Evolutionary conservation across 2,113 vertebrate genomes (phyloP), one percentile per base, ranked within the genome.

Genomic region (Hypomesus transpacificus): DNA sequence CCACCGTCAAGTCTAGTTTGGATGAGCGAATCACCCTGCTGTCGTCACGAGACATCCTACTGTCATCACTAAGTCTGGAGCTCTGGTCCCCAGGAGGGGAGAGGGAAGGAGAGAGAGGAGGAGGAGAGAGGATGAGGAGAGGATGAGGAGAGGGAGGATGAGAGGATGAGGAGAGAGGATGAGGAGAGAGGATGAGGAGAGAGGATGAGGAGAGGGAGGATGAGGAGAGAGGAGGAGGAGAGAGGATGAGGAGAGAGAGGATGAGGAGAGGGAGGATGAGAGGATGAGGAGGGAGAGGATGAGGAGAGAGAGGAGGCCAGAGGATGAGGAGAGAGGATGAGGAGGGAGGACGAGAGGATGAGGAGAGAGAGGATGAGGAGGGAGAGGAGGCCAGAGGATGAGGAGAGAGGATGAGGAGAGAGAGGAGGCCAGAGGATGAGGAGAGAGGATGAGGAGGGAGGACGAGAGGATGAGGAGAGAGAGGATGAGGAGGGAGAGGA

Each of bases 21-120:
- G 88, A 85, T 39, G 81, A 82, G 46, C 76, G 80, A 26, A 82
- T 85, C n/a, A 18, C 66, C 61, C 77, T 64, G 76, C 78, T 84
- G 66, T 90, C 87, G 34, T 89, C 88, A 53, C 77, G 79, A 20
- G 83, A 86, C 20, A 17, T 58, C 66, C 75, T 66, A 76, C 80
- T 84, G 67, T 90, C 87, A 52, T 89, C 89, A 56, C 90, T 86
- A 77, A 86, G 82, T 73, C 81, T 83, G 3, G 85, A 90, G 80
- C 84, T 88, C 88, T 90, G 73, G 34, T 46, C 39, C 11, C 39
- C 39, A 46, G 39, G 24, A 54, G 58, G 31, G 54, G 53, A 56
- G 53, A n/a, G 9, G 39, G 9, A 46, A 46, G 9, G 9, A 46
- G 39, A 39, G 13, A 52, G 39, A 26, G 34, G 50, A 56, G 7